phyloP scores from a whole-genome alignment of 2,888 invertebrate genomes.

The Volucella inanis region DNA sequence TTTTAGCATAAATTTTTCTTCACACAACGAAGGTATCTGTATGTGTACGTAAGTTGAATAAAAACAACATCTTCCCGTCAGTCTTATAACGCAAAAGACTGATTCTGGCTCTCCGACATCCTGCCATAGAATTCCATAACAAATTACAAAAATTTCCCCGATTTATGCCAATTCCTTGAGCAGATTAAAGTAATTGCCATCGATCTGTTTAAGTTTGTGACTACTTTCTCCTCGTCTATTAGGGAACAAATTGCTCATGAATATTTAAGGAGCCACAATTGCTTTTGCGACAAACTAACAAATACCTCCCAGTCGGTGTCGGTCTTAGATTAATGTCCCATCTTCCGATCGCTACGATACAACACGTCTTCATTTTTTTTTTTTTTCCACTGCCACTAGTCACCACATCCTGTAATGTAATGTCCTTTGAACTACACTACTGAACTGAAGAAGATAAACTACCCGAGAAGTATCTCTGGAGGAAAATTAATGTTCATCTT shows the following conservation, averaged over 20 bases:
- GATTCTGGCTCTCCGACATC: neutral
- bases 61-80: too few species aligned
- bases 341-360: slow-evolving; percentile 76
- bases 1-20: too few species aligned
- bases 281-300: slow-evolving; percentile 20
- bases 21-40: too few species aligned
- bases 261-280: slow-evolving; percentile 61
- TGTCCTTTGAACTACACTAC: slow-evolving; percentile 35
- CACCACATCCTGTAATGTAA: slow-evolving; percentile 42
- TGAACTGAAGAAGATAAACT: slow-evolving; percentile 65
- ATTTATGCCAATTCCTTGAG: slow-evolving; percentile 38
- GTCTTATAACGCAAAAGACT: too few species aligned
- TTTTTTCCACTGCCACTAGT: slow-evolving; percentile 60
- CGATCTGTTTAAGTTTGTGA: slow-evolving; percentile 31
- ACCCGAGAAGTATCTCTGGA: slow-evolving; percentile 51
- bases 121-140: neutral
- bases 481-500: slow-evolving; percentile 68
- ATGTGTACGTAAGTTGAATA: too few species aligned
- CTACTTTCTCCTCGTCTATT: slow-evolving; percentile 39
- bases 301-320: slow-evolving; percentile 47
- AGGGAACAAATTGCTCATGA: slow-evolving; percentile 67
- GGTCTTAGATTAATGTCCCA: slow-evolving; percentile 68
- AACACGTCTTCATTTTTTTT: slow-evolving; percentile 76
- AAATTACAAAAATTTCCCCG: slow-evolving; percentile 49
- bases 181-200: slow-evolving; percentile 34